These are phyloP conservation scores for Chionomys nivalis DNA, from an alignment of 2,113 vertebrate species.

Conservation along the genomic window DNA sequence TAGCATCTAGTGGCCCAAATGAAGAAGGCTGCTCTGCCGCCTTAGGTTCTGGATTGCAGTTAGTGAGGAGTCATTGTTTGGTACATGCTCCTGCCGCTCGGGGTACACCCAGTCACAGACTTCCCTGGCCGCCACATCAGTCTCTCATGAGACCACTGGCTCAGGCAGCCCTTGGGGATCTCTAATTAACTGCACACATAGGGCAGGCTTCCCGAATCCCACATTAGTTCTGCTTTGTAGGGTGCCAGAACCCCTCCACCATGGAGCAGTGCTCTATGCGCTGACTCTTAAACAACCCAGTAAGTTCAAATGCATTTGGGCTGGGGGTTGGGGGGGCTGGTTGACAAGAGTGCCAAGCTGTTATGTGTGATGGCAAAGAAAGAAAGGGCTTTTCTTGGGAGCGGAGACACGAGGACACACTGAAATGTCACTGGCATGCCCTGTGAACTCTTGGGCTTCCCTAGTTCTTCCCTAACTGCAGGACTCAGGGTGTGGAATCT, in stretches of 20 bases:
- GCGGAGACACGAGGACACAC: slow-evolving; percentile 69
- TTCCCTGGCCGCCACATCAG: slow-evolving; percentile 55
- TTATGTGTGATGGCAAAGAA: slow-evolving; percentile 75
- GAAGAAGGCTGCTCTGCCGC: neutral
- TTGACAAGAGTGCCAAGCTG: slow-evolving; percentile 73
- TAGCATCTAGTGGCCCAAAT: neutral
- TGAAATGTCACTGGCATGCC: slow-evolving; percentile 78
- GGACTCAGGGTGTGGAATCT: slow-evolving; percentile 52
- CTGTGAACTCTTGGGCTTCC: slow-evolving; percentile 57
- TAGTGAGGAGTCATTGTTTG: slow-evolving; percentile 78
- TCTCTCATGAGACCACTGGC: slow-evolving; percentile 77
- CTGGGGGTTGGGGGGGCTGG: neutral
- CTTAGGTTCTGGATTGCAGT: neutral
- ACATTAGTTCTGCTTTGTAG: slow-evolving; percentile 79
- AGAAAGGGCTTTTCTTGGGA: slow-evolving; percentile 78
- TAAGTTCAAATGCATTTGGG: slow-evolving; percentile 79
- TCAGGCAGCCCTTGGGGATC: slow-evolving; percentile 80
- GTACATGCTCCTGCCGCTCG: slow-evolving; percentile 47
- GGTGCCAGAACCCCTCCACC: slow-evolving; percentile 76
- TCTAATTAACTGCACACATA: slow-evolving; percentile 83
- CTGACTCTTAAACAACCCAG: slow-evolving; percentile 66
- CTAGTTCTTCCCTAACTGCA: slow-evolving; percentile 49
- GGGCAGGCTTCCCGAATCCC: slow-evolving; percentile 80
- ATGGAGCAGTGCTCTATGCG: slow-evolving; percentile 80
- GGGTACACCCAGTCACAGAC: slow-evolving; percentile 76